phyloP scores from a whole-genome alignment of 1,140 invertebrate species.

The Ostrea denselamellosa region DNA sequence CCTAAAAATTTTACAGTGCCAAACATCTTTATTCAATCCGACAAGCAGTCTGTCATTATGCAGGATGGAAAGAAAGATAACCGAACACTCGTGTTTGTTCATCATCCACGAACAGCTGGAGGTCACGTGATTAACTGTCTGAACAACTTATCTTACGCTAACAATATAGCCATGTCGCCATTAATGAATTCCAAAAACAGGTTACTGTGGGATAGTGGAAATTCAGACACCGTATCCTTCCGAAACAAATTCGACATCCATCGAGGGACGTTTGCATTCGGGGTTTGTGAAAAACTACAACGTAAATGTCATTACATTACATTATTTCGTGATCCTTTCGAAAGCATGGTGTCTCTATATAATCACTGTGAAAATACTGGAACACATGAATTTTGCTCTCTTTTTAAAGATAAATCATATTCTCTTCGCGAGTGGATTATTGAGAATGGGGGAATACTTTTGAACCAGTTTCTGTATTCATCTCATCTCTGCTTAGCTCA shows the following conservation, averaged over 20 bases:
- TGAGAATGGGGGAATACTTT: slow-evolving; percentile 54
- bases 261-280: slow-evolving; percentile 56
- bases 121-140: slow-evolving; percentile 51
- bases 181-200: slow-evolving; percentile 53
- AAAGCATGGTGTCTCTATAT: slow-evolving; percentile 53
- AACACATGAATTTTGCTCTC: slow-evolving; percentile 50
- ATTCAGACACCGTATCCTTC: slow-evolving; percentile 38
- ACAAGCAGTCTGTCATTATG: slow-evolving; percentile 19
- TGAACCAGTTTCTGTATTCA: slow-evolving; percentile 58
- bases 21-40: slow-evolving; percentile 39
- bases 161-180: slow-evolving; percentile 57
- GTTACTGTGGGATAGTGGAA: slow-evolving; percentile 51
- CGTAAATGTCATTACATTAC: slow-evolving; percentile 59
- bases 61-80: slow-evolving; percentile 28
- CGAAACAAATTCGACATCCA: slow-evolving; percentile 55
- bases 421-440: slow-evolving; percentile 60
- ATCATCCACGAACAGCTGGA: slow-evolving; percentile 50
- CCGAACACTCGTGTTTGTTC: slow-evolving; percentile 56
- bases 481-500: slow-evolving; percentile 45
- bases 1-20: slow-evolving; percentile 38
- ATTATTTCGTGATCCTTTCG: slow-evolving; percentile 57
- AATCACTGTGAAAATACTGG: slow-evolving; percentile 49
- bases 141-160: slow-evolving; percentile 50
- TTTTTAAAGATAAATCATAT: slow-evolving; percentile 50
- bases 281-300: slow-evolving; percentile 55